Base-by-base conservation (phyloP, 1,140 invertebrate genomes). In the Zaprionus gabonicus region DNA sequence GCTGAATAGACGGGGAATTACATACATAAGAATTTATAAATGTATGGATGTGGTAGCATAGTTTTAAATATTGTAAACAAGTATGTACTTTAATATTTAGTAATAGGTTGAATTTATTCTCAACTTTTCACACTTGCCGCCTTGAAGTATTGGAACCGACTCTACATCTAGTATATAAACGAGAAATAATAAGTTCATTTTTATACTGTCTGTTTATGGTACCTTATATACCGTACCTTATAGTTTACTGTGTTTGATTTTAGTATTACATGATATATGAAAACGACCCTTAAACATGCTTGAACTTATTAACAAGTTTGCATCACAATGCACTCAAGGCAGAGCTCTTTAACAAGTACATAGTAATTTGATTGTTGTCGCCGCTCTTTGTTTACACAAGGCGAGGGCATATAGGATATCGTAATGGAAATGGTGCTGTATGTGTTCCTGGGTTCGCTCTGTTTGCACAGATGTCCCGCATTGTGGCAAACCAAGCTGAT, bases 381-480 rank as follows among this genome's bases (percentile, higher is more conserved):
- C 46, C 46, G 46, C 46, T 25, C 9, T 1, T 51, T 51, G 46
- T 51, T 51, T 51, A 51, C 20, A 25, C 13, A 51, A n/a, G n/a
- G n/a, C 41, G 2, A 34, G 13, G 17, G 41, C 20, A 51, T 20
- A 25, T 51, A 51, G 46, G 46, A 51, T 51, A 51, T 20, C n/a
- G 9, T 25, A 10, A 9, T 46, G 36, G 9, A 1, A 10, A 12
- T 44, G 46, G 46, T 49, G 46, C 46, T 25, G 4, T 51, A 51
- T 51, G 41, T 38, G 41, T 46, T 46, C 41, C 20, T 25, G 17
- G 46, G 46, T 23, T 51, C 20, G 20, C 46, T 51, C 46, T 51
- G 46, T 51, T 51, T 51, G 46, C 20, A 51, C 46, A 51, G 46
- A 51, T 51, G 46, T 51, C 46, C 46, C 46, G 46, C 46, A 51